Evolutionary conservation across 53 echinoderm and acorn worm genomes (phyloP), one percentile per base, ranked within the genome.

Genomic region (Echinometra lucunter): DNA sequence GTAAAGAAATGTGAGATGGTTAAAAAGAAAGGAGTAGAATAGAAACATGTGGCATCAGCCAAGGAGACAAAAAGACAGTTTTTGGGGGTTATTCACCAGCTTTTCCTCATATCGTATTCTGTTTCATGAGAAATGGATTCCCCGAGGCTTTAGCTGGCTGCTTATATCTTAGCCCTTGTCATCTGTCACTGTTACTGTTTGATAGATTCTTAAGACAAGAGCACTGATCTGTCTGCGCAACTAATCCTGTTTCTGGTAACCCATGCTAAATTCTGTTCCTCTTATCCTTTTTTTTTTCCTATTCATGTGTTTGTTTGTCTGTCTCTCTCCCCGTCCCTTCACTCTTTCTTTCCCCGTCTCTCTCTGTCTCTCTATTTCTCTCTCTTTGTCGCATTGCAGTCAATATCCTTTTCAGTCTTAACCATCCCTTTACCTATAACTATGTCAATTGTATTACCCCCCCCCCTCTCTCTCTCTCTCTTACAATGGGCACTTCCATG

Each of bases 81-180:
- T 78, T 12, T n/a, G n/a, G n/a, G n/a, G n/a, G n/a, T 78, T 78
- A 78, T 78, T 78, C 42, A 8, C 35, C 78, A 78, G 78, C 78
- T 38, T 78, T 15, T 19, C 18, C 38, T n/a, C n/a, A n/a, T n/a
- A 75, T 34, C 12, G 78, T 17, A 78, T 78, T 5, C 40, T 42
- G 78, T 78, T 78, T 78, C 42, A 19, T 3, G 42, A 7, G 42
- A 78, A 23, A 21, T 38, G 18, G 78, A 78, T 78, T 78, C 78
- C 78, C 23, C 19, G 21, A 23, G 78, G 78, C 40, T 78, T 16
- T 19, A 35, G 28, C n/a, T 78, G 38, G 78, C 40, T 40, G 19
- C 78, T 42, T 78, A 42, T 44, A 30, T 38, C 19, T 38, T 78
- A 6, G 38, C 42, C 78, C 38, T 78, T 78, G 78, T 78, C 38